A percentile compares a stretch with the other conserved stretches of the same genome.
Conservation (phyloP, 2,888 invertebrate genomes). For the Hydriomena furcata region DNA sequence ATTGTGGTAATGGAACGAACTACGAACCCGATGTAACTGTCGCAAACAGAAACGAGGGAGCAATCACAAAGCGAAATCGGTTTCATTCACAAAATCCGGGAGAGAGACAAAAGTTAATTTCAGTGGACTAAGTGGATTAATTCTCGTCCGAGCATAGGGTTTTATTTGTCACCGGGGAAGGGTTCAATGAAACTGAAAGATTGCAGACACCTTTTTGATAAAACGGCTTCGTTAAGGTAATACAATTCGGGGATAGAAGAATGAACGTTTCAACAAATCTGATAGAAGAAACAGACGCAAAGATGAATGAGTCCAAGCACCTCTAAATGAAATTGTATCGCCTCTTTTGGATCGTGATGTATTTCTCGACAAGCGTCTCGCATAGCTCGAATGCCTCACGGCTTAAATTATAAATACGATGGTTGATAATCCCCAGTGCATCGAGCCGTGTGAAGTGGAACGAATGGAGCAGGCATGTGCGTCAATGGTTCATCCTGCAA, state of each 20-base stretch:
- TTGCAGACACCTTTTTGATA: slow-evolving; percentile 7
- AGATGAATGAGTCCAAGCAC: slow-evolving; percentile 26
- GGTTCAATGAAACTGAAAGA: slow-evolving; percentile 25
- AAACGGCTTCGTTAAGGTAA: not conserved
- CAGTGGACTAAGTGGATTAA: slow-evolving; percentile 43
- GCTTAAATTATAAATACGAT: slow-evolving; percentile 55
- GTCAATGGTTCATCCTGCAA: slow-evolving; percentile 56
- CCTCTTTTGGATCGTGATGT: slow-evolving; percentile 22
- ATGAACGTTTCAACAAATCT: slow-evolving; percentile 15
- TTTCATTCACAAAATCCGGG: slow-evolving; percentile 28
- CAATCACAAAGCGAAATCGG: slow-evolving; percentile 26
- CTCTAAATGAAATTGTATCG: slow-evolving; percentile 23
- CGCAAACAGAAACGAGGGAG: slow-evolving; percentile 21
- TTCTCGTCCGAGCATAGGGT: slow-evolving; percentile 32
- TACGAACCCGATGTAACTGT: slow-evolving; percentile 11
- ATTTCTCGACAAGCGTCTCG: slow-evolving; percentile 34
- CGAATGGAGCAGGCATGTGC: slow-evolving; percentile 50
- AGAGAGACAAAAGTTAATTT: slow-evolving; percentile 36
- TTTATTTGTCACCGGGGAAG: slow-evolving; percentile 35
- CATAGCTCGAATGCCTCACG: slow-evolving; percentile 47
- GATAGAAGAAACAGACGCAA: slow-evolving; percentile 14
- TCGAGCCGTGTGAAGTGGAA: slow-evolving; percentile 61
- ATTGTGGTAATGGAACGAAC: not conserved
- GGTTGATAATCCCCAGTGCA: slow-evolving; percentile 44
- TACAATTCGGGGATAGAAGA: slow-evolving; percentile 5